Evolutionary conservation across 2,113 vertebrate species (phyloP).

Genomic region (Calcarius ornatus): DNA sequence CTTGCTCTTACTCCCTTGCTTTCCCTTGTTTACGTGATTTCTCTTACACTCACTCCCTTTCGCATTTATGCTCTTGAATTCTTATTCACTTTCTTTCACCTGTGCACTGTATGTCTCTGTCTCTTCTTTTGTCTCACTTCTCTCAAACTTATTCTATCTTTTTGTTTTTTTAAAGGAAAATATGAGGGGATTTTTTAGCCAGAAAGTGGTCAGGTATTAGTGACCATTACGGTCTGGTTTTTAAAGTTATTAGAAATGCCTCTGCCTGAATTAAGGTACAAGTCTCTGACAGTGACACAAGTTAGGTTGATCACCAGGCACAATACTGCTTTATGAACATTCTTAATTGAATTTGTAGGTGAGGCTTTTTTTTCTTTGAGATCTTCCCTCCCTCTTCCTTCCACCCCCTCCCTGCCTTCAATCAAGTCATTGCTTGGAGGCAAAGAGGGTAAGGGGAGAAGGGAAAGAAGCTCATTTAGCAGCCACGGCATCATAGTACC

Average conservation of each 20-base stretch:
- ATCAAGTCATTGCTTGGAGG: slow-evolving; percentile 19
- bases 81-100: background rate
- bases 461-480: slow-evolving; percentile 57
- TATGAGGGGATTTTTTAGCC: background rate
- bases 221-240: fast-evolving
- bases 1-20: background rate
- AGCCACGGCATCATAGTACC: slow-evolving; percentile 4
- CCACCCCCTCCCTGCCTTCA: background rate
- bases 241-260: background rate
- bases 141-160: background rate
- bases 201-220: background rate
- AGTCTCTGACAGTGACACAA: background rate
- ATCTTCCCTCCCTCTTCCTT: background rate
- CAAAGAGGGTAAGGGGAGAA: background rate
- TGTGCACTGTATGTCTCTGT: background rate
- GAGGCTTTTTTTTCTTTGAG: background rate
- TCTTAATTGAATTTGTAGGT: slow-evolving; percentile 18
- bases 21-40: background rate
- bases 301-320: background rate
- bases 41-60: fast-evolving
- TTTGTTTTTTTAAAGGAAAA: background rate
- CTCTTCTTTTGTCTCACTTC: background rate
- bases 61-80: background rate
- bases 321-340: background rate
- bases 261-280: background rate